A percentile compares a stretch with the other conserved stretches of the same genome.
phyloP scores from a whole-genome alignment of 2,888 invertebrate species.

The Emmelina monodactyla region DNA sequence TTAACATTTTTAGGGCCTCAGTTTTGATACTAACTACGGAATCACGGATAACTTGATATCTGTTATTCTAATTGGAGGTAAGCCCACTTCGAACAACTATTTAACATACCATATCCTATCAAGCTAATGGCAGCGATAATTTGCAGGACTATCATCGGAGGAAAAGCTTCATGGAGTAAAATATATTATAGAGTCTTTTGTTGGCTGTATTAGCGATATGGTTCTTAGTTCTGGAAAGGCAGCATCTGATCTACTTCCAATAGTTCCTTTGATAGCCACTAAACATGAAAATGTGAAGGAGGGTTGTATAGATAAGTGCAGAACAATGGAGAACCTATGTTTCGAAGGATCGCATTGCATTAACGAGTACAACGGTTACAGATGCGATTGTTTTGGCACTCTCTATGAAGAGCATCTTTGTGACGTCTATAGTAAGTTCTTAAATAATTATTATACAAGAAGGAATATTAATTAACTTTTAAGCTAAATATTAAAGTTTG shows the following conservation, averaged over 20 bases:
- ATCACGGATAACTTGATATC: slow-evolving; percentile 86
- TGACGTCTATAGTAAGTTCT: slow-evolving; percentile 86
- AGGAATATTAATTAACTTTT: too few species aligned
- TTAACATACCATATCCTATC: neutral
- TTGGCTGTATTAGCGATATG: slow-evolving; percentile 90
- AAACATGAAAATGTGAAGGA: slow-evolving; percentile 90
- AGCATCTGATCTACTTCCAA: slow-evolving; percentile 81
- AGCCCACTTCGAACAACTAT: slow-evolving; percentile 17
- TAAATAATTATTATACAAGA: too few species aligned
- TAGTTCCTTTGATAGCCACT: slow-evolving; percentile 83
- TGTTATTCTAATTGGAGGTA: slow-evolving; percentile 89
- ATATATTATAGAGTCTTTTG: slow-evolving; percentile 92
- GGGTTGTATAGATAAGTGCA: slow-evolving; percentile 86
- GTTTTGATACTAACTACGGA: slow-evolving; percentile 85
- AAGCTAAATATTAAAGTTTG: too few species aligned
- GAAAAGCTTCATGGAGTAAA: slow-evolving; percentile 89
- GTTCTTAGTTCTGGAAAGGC: slow-evolving; percentile 86
- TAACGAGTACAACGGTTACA: slow-evolving; percentile 88
- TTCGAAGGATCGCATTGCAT: slow-evolving; percentile 88
- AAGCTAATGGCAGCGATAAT: neutral
- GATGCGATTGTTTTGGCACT: slow-evolving; percentile 94
- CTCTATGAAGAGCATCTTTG: slow-evolving; percentile 91
- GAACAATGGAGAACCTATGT: slow-evolving; percentile 83
- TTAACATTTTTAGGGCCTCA: slow-evolving; percentile 75
- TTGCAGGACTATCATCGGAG: slow-evolving; percentile 82